Base-by-base conservation (phyloP, 2,113 vertebrate species). In the Sphaerodactylus townsendi region DNA sequence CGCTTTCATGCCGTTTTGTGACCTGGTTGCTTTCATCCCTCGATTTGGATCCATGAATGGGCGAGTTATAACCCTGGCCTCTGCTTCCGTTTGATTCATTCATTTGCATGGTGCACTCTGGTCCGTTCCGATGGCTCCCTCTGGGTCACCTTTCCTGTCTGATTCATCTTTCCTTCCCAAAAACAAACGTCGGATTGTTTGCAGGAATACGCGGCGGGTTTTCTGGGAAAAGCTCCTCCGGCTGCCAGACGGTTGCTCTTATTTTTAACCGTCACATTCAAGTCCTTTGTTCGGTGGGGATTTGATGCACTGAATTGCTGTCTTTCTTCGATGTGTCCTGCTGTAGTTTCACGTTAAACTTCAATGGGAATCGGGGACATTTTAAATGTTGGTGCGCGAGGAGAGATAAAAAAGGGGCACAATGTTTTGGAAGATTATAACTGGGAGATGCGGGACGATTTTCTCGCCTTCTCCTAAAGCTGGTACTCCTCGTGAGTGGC, bases 171-270 rank as follows among this genome's bases (percentile, higher is more conserved):
- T 76, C 79, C n/a, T 72, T 83, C 64, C 48, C 9, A 21, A 15
- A 77, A 69, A 48, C 50, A 37, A 9, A 28, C 15, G 10, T 35
- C 56, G 64, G 77, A 68, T 83, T 83, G 72, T 83, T 83, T 85
- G 84, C 77, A 84, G 85, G 88, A 88, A 86, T 89, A 87, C 73
- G 77, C 84, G 88, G 74, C 11, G 68, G 39, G 88, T 91, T 93
- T 62, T 90, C 91, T 87, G 81, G 89, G 85, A 90, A 56, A 92
- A 90, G 39, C 0, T 19, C 50, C 80, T 74, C 86, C 41, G 72
- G 82, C 70, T 90, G 84, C 81, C 90, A 89, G 76, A 33, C 59
- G 37, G 30, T 37, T 64, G 71, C 25, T 56, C 35, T 66, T 78
- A 11, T 64, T 79, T 64, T 78, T 44, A 39, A 56, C 30, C 68